Conservation (phyloP, 2,113 vertebrate species). For the Lamprologus speciosus region DNA sequence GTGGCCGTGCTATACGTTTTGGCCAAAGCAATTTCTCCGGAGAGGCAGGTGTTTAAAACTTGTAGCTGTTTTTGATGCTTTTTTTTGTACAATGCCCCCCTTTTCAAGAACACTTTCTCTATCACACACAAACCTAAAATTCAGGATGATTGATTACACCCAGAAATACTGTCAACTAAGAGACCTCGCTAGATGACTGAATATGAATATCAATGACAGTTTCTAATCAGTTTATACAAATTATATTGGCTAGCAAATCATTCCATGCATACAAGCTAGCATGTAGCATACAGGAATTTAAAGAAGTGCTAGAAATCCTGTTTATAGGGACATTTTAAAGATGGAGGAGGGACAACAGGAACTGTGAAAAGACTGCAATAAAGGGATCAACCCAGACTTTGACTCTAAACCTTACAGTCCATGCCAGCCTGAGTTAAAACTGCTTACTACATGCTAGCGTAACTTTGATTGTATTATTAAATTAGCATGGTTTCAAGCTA, state of each 20-base stretch:
- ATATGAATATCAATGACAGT: neutral
- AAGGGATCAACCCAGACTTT: neutral
- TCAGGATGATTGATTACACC: neutral
- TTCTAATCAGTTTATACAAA: neutral
- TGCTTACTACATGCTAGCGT: neutral
- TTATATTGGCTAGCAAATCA: neutral
- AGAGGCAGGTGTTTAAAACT: neutral
- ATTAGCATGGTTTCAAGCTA: neutral
- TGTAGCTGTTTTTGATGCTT: neutral
- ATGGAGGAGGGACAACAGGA: neutral
- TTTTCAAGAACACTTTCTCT: neutral
- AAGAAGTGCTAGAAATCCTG: neutral
- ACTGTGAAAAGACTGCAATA: neutral
- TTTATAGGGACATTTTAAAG: neutral
- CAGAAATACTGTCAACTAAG: neutral
- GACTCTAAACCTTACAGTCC: neutral
- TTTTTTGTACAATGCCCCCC: neutral
- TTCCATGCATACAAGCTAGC: neutral
- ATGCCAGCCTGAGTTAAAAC: neutral
- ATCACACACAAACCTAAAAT: neutral
- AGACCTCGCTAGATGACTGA: neutral
- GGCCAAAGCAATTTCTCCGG: neutral
- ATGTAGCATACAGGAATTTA: neutral
- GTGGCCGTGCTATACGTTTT: neutral
- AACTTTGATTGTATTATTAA: neutral